Evolutionary conservation across 92 coral and sea anemone species (phyloP).

Genomic region (Isaurus tuberculatus): DNA sequence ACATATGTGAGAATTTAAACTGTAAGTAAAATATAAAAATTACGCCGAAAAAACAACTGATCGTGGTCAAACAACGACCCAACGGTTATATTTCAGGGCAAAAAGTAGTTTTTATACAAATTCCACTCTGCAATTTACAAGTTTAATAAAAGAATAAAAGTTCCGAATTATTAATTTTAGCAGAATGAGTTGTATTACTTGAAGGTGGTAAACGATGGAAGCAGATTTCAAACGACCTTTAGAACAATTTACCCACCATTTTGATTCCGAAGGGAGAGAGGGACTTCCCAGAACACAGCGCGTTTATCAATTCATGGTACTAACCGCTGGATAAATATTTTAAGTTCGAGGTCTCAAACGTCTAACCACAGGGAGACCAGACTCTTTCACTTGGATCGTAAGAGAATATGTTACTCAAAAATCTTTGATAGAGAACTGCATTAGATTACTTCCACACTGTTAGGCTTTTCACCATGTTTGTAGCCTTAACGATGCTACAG

Average conservation of each 20-base stretch:
- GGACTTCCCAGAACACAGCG: conserved; percentile 74
- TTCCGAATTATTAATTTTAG: not conserved
- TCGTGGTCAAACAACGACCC: not conserved
- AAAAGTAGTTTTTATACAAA: conserved; percentile 1
- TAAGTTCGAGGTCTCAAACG: not conserved
- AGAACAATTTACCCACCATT: conserved; percentile 78
- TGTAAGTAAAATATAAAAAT: no score
- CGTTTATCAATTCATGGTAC: conserved; percentile 38
- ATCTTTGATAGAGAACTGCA: no score
- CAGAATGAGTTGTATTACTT: not conserved
- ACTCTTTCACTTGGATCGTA: no score
- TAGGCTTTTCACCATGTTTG: no score
- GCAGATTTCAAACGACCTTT: conserved; percentile 22
- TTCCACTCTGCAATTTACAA: not conserved
- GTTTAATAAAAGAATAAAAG: not conserved
- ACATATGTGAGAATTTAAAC: no score
- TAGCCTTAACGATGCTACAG: no score
- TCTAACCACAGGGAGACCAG: no score
- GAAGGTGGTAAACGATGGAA: not conserved
- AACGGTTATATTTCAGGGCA: not conserved
- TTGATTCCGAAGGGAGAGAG: conserved; percentile 93
- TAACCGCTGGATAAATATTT: conserved; percentile 21
- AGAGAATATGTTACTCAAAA: no score
- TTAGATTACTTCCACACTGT: no score
- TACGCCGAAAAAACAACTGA: not conserved